Base-by-base conservation (phyloP, 2,113 vertebrate genomes). In the Anarhynchus alexandrinus region DNA sequence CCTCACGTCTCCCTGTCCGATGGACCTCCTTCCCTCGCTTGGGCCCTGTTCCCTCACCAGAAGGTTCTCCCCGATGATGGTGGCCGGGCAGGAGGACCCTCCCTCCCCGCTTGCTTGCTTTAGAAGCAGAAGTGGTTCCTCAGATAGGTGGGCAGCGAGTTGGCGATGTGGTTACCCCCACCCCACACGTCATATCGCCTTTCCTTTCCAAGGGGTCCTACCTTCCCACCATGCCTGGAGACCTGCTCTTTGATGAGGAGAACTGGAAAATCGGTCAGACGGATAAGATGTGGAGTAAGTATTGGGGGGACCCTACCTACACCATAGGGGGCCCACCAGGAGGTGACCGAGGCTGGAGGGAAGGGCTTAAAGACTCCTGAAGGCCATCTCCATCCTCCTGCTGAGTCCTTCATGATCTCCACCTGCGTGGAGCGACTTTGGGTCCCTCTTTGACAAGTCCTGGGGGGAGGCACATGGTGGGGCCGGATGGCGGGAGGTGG, bases 231-330 rank as follows among this genome's bases (percentile, higher is more conserved):
- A 78, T 78, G 76, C 76, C 58, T 26, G 58, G 58, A 51, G 76
- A 78, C 58, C 58, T 78, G n/a, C 76, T 78, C 51, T 78, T 62
- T 25, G 58, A 51, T 20, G 12, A 11, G 76, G 1, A 25, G 21
- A 78, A 61, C 59, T 85, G 82, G 70, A 74, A 74, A 85, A 38
- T 7, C 0, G 27, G 40, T 27, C 1, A 0, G 1, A 34, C 1
- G 0, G 82, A 85, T 5, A 65, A 47, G 27, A 7, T 84, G 6
- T 84, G 67, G 57, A 11, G 70, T 85, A 57, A 85, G 82, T 55
- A 14, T 6, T 5, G 59, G 49, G 49, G 17, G 26, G 57, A 45
- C 21, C 14, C 55, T 18, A 14, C 49, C 40, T 11, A 40, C 34
- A 3, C 12, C 40, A 49, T 14, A 20, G 34, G 49, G 8, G 25